Conservation (phyloP, 2,113 vertebrate genomes). For the Noturus placidus region DNA sequence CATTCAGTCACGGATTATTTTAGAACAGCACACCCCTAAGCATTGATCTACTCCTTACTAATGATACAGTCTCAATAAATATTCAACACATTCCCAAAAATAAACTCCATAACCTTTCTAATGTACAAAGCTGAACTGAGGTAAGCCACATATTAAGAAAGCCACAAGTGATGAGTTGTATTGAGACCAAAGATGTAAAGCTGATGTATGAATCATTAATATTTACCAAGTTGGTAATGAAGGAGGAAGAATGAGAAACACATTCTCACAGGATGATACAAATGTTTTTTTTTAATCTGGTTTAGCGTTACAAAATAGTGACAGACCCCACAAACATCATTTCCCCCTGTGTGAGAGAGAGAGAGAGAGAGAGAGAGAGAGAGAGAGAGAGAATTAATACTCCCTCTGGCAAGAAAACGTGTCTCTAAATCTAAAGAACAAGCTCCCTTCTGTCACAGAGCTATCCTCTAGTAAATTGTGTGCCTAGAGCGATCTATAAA, state of each 20-base stretch:
- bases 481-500: conserved; percentile 8
- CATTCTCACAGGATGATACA: conserved; percentile 16
- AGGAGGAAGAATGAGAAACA: conserved; percentile 28
- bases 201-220: background rate
- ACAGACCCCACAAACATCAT: conserved; percentile 30
- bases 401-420: conserved; percentile 22
- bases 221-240: conserved; percentile 30
- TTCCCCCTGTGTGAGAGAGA: background rate
- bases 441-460: background rate
- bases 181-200: background rate
- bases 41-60: background rate
- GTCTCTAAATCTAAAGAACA: conserved; percentile 37
- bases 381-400: conserved; percentile 25
- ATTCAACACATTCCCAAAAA: background rate
- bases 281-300: conserved; percentile 22
- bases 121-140: background rate
- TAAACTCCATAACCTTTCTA: background rate
- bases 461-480: background rate
- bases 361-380: background rate
- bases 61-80: background rate
- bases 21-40: background rate
- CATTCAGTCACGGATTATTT: background rate
- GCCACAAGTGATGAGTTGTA: background rate
- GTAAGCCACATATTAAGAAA: background rate
- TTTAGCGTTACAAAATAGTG: conserved; percentile 36